phyloP scores from a whole-genome alignment of 2,888 invertebrate genomes.

The Apomyelois bistriatella region DNA sequence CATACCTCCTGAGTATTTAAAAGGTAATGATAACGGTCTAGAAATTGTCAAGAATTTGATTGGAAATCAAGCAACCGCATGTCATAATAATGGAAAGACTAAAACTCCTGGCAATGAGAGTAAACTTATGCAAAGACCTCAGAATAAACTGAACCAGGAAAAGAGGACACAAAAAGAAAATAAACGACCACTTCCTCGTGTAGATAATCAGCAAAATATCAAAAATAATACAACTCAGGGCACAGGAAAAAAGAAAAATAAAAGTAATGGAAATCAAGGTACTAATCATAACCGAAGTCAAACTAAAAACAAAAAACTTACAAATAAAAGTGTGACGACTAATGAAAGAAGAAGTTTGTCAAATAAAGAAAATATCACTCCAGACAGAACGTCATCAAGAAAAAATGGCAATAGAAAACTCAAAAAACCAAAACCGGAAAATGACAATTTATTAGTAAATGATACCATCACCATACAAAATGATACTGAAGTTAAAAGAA shows the following conservation, averaged over 20 bases:
- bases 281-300: neutral
- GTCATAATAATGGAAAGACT: neutral
- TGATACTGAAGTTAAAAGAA: neutral
- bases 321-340: neutral
- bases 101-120: neutral
- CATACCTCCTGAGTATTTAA: conserved; percentile 33
- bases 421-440: neutral
- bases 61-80: neutral
- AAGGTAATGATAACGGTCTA: conserved; percentile 10
- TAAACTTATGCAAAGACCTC: neutral
- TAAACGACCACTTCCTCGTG: neutral
- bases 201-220: neutral
- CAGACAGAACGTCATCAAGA: neutral
- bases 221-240: too few species aligned
- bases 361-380: neutral
- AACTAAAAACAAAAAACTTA: neutral
- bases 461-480: neutral
- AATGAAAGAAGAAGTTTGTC: neutral
- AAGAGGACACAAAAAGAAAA: neutral
- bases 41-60: neutral
- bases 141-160: neutral
- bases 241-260: neutral
- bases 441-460: neutral
- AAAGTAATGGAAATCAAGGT: neutral
- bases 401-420: neutral